Evolutionary conservation across 1,140 invertebrate species (phyloP), one percentile per base, ranked within the genome.

Genomic region (Heliconius himera): DNA sequence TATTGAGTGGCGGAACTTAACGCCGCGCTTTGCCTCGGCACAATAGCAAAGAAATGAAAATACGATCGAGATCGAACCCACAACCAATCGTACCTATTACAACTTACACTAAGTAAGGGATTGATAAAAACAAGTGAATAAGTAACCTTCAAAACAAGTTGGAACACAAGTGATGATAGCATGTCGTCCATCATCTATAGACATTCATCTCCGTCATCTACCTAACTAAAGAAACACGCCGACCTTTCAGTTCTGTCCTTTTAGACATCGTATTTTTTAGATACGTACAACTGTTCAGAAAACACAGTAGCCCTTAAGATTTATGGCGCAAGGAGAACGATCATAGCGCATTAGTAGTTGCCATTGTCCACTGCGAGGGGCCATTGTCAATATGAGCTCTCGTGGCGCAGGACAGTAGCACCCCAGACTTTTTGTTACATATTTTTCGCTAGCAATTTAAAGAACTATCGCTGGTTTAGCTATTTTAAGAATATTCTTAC

Each of bases 261-360:
- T 70, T 46, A 54, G 82, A 6, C 46, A 60, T 77, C 8, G 41
- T 81, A 83, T 86, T 89, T 88, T 87, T 89, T 84, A 46, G 75
- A 70, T 79, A 46, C 16, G 41, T 46, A 46, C 79, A 74, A 49
- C 71, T 74, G 73, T 78, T 56, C 70, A 86, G 87, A 93, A 93
- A 91, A 94, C 84, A 92, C 84, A 87, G 88, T 89, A 92, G 89
- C 86, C 74, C 75, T 60, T 26, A 82, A 93, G 91, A 94, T 94
- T 94, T 94, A 94, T 93, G 91, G 86, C 87, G 84, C 83, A 81
- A 87, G 84, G 77, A 84, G 80, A 88, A 80, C 88, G 92, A 94
- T 94, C 91, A 94, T 93, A 90, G 87, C 82, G 85, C 91, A 94
- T 94, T 93, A 94, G 91, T 93, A 93, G 80, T 71, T 60, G 74